Percentiles rank a stretch among this genome's conserved stretches.
Conservation (phyloP, 2,888 invertebrate genomes). For the Mechanitis messenoides region DNA sequence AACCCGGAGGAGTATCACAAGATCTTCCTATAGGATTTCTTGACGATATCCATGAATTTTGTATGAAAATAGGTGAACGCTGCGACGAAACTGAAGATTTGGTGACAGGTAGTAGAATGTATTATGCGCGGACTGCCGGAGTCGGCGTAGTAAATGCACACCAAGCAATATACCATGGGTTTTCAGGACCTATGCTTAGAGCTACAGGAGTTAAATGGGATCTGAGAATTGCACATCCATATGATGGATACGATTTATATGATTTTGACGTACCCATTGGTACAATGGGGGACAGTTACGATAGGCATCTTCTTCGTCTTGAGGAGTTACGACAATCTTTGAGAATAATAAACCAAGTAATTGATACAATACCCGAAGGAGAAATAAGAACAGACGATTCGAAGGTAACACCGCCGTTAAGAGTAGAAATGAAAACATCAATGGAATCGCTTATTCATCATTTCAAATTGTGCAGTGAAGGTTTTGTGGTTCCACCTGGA, state of each 20-base stretch:
- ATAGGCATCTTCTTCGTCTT: slow-evolving; percentile 82
- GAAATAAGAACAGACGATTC: slow-evolving; percentile 87
- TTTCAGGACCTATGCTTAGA: slow-evolving; percentile 84
- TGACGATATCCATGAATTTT: slow-evolving; percentile 86
- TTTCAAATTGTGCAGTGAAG: slow-evolving; percentile 90
- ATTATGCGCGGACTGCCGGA: slow-evolving; percentile 79
- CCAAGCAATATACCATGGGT: slow-evolving; percentile 86
- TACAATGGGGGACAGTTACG: slow-evolving; percentile 88
- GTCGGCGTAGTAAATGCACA: slow-evolving; percentile 84
- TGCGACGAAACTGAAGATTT: slow-evolving; percentile 91
- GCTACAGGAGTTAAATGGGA: slow-evolving; percentile 93
- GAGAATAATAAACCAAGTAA: slow-evolving; percentile 85
- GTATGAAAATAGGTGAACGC: slow-evolving; percentile 81
- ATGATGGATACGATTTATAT: slow-evolving; percentile 88
- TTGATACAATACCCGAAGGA: slow-evolving; percentile 89
- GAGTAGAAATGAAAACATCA: slow-evolving; percentile 88
- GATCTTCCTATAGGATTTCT: slow-evolving; percentile 79
- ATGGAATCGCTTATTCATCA: slow-evolving; percentile 95
- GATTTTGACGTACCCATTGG: slow-evolving; percentile 92
- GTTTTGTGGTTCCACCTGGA: slow-evolving; percentile 90
- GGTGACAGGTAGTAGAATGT: slow-evolving; percentile 83
- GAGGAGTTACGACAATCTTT: slow-evolving; percentile 87
- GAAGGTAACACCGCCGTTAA: slow-evolving; percentile 84
- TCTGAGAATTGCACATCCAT: slow-evolving; percentile 86
- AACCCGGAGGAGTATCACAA: slow-evolving; percentile 87